phyloP scores from a whole-genome alignment of 2,888 invertebrate species.

The Parnassius smintheus region DNA sequence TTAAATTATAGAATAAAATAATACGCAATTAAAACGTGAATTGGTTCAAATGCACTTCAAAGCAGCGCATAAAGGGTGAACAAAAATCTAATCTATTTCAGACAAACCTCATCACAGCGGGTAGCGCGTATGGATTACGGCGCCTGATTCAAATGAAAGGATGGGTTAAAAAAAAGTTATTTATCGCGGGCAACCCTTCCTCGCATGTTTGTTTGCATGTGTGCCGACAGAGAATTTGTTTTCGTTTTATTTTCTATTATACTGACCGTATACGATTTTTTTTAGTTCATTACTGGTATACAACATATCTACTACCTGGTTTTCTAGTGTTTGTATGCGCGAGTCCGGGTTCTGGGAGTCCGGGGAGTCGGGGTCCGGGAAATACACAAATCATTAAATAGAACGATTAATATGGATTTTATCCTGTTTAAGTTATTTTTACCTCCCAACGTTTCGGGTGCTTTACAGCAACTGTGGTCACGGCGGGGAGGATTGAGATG shows the following conservation, averaged over 20 bases:
- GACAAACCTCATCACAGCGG: constrained; percentile 22
- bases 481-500: too few relatives aligned
- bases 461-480: too few relatives aligned
- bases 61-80: constrained; percentile 20
- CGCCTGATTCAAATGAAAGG: constrained; percentile 24
- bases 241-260: not conserved
- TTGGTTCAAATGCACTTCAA: constrained; percentile 24
- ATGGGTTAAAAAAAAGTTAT: constrained; percentile 23
- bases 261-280: not conserved
- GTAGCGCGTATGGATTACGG: constrained; percentile 21
- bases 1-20: not conserved
- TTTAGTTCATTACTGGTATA: too few relatives aligned
- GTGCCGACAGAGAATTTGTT: not conserved
- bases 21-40: constrained; percentile 20
- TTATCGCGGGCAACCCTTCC: constrained; percentile 16
- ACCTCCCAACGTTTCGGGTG: too few relatives aligned
- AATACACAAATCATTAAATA: too few relatives aligned
- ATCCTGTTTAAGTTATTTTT: too few relatives aligned
- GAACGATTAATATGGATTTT: too few relatives aligned
- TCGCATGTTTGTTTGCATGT: constrained; percentile 5
- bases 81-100: constrained; percentile 21
- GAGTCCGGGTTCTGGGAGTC: too few relatives aligned
- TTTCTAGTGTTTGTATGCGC: too few relatives aligned
- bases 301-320: too few relatives aligned
- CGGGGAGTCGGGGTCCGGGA: too few relatives aligned